Base-by-base conservation (phyloP, 2,888 invertebrate genomes). In the Diarsia brunnea region DNA sequence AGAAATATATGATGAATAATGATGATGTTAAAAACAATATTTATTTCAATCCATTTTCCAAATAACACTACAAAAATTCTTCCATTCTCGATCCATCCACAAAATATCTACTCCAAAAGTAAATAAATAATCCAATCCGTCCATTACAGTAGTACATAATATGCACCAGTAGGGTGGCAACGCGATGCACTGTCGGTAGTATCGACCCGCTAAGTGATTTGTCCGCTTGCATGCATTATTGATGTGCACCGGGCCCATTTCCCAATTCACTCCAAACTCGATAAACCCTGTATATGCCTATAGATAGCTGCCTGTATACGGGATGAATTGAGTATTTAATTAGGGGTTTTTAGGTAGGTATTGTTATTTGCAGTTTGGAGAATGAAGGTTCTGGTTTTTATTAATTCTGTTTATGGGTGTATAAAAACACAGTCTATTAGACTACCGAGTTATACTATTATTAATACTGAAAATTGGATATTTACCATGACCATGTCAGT, bases 181-280 rank as follows among this genome's bases (percentile, higher is more conserved):
- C 73, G 69, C 80, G 71, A 69, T 89, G 89, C 88, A 87, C 74
- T 77, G 78, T 86, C 84, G 83, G 81, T 76, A 79, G 78, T 88
- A 90, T 89, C 88, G 89, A 85, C 84, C 87, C 92, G 91, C 91
- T 94, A 93, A 95, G 95, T 94, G 95, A 92, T 94, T 93, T 94
- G 94, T 94, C 94, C 94, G 95, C 92, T 94, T 89, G 87, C 90
- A 45, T 95, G 94, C 92, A 95, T 95, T 93, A 94, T 95, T 94
- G 89, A 95, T 95, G 94, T 88, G 87, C 93, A 91, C 80, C 90
- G 89, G 90, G 89, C 88, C 85, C 76, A 84, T 90, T 92, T 91
- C 93, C 91, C 90, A 89, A 88, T 88, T 87, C 87, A 87, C 81
- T 85, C 84, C 75, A 82, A 89, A 87, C 87, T 86, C 79, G 69